Evolutionary conservation across 1,140 invertebrate species (phyloP).

Genomic region (Hyphantria cunea): DNA sequence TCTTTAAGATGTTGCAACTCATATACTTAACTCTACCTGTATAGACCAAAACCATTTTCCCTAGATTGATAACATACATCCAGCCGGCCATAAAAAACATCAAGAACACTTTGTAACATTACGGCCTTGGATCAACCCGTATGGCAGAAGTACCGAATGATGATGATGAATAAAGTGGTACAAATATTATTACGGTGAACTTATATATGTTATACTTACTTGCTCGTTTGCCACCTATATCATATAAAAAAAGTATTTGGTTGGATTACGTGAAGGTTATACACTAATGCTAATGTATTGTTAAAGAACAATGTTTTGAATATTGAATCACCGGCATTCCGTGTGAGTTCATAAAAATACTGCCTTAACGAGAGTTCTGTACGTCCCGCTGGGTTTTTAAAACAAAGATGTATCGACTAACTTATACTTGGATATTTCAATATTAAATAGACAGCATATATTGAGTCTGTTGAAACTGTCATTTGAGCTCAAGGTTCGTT

Average conservation of each 20-base stretch:
- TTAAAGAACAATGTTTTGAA: conserved; percentile 64
- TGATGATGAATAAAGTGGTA: too few relatives aligned
- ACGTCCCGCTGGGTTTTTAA: conserved; percentile 65
- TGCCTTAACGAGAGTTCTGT: conserved; percentile 63
- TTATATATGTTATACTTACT: too few relatives aligned
- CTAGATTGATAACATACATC: too few relatives aligned
- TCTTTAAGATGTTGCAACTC: too few relatives aligned
- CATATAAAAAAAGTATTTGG: too few relatives aligned
- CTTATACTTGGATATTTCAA: conserved; percentile 49
- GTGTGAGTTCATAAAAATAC: conserved; percentile 72
- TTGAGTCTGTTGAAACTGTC: conserved; percentile 19
- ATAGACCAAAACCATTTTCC: too few relatives aligned
- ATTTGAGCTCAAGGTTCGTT: conserved; percentile 14
- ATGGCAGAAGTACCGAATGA: neutral
- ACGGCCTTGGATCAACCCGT: neutral
- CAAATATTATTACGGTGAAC: conserved; percentile 20
- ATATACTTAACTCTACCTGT: too few relatives aligned
- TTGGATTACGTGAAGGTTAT: conserved; percentile 32
- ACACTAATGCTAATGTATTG: conserved; percentile 53
- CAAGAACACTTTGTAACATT: too few relatives aligned
- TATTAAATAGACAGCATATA: conserved; percentile 34
- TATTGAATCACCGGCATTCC: conserved; percentile 70
- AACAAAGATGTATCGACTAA: conserved; percentile 71
- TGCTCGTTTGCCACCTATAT: too few relatives aligned
- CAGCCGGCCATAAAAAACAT: too few relatives aligned